Conservation (phyloP, 2,797 vertebrate genomes). For the Hyperoplus immaculatus region DNA sequence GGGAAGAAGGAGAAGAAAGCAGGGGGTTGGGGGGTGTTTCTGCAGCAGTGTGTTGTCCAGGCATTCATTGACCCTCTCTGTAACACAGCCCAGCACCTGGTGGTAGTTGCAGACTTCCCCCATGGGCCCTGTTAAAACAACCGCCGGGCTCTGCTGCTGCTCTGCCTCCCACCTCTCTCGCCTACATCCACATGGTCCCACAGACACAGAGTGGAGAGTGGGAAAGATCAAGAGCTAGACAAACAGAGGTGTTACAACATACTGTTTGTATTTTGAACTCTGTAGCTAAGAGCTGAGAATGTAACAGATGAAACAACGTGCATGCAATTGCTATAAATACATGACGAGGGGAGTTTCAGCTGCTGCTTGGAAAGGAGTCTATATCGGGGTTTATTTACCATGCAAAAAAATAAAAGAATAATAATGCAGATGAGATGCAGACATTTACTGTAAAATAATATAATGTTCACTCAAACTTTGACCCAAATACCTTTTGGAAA, state of each 20-base stretch:
- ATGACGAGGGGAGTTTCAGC: not conserved
- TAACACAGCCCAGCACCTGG: conserved; percentile 83
- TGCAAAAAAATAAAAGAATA: not conserved
- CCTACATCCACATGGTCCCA: conserved; percentile 55
- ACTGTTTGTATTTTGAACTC: conserved; percentile 22
- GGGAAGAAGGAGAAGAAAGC: conserved; percentile 23
- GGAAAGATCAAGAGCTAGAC: conserved; percentile 53
- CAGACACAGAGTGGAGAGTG: conserved; percentile 20
- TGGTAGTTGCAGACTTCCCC: conserved; percentile 79
- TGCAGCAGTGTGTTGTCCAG: conserved; percentile 67
- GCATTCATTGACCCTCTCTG: conserved; percentile 78
- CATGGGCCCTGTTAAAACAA: conserved; percentile 83
- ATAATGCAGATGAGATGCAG: not conserved
- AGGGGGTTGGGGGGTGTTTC: conserved; percentile 59
- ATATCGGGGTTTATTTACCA: not conserved
- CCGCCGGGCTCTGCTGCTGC: conserved; percentile 51
- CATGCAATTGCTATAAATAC: not conserved
- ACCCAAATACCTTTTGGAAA: conserved; percentile 15
- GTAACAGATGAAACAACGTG: not conserved
- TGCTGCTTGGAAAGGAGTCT: conserved; percentile 3
- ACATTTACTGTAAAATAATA: not conserved
- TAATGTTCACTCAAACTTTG: not conserved
- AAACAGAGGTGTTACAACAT: conserved; percentile 41
- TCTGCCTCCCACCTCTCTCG: conserved; percentile 59
- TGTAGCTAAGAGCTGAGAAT: not conserved